phyloP scores from a whole-genome alignment of 2,888 invertebrate genomes.

The Conchocele bisecta region DNA sequence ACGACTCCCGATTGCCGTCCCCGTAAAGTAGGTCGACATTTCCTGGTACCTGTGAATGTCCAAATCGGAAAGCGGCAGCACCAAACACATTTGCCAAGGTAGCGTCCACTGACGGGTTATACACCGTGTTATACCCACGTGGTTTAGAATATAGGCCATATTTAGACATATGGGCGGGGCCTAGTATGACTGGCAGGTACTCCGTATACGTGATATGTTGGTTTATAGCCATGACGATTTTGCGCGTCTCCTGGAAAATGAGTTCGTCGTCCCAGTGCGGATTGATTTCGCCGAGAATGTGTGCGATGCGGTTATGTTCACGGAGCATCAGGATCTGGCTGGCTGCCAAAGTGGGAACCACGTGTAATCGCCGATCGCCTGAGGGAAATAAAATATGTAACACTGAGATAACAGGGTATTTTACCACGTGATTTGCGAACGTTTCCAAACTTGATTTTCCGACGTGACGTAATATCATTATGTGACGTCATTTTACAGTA shows the following conservation, averaged over 20 bases:
- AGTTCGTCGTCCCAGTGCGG: slow-evolving; percentile 88
- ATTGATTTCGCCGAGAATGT: slow-evolving; percentile 90
- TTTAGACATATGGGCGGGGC: slow-evolving; percentile 94
- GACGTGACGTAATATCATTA: no score
- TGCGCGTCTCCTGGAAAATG: slow-evolving; percentile 83
- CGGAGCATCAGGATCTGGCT: slow-evolving; percentile 89
- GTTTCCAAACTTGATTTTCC: no score
- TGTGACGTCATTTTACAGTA: no score
- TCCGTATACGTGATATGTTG: slow-evolving; percentile 82
- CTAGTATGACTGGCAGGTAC: slow-evolving; percentile 91
- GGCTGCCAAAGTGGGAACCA: slow-evolving; percentile 92
- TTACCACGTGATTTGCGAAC: no score
- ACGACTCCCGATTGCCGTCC: background rate
- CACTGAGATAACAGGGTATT: no score
- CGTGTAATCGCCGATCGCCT: slow-evolving; percentile 93
- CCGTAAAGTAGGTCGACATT: background rate
- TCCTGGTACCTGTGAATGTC: slow-evolving; percentile 64
- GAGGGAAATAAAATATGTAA: no score
- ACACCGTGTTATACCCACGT: slow-evolving; percentile 87
- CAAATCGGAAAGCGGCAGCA: slow-evolving; percentile 77
- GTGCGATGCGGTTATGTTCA: slow-evolving; percentile 94
- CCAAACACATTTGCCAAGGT: slow-evolving; percentile 73
- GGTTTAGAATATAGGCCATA: slow-evolving; percentile 92
- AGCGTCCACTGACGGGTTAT: slow-evolving; percentile 65
- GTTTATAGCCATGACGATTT: slow-evolving; percentile 89